Evolutionary conservation across 2,888 invertebrate genomes (phyloP), one percentile per base, ranked within the genome.

Genomic region (Ectemnius continuus): DNA sequence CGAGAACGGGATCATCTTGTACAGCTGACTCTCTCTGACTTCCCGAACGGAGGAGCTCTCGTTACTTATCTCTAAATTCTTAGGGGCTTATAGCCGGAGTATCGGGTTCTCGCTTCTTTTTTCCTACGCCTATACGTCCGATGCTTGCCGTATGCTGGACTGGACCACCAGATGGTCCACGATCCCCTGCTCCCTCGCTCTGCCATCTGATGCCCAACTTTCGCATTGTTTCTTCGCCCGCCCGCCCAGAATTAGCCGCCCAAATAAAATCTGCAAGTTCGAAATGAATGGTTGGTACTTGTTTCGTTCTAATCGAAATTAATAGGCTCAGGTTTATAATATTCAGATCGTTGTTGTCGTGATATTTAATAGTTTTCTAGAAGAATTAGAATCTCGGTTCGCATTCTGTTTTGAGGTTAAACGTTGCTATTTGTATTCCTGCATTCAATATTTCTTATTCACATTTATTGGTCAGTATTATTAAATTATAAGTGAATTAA

Each of bases 141-240:
- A 84, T 84, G 87, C 84, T 86, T 70, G 76, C 87, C 87, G 86
- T 87, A 86, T 88, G 86, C 83, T 73, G 79, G 73, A 69, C 69
- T 83, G 84, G 85, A 88, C 86, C 87, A 87, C 80, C 87, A 88
- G 87, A 88, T 87, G 88, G 86, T 84, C 75, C 86, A 83, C 80
- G 87, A 70, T 80, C 73, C 75, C 75, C 78, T 69, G 76, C 62
- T 64, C 70, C 67, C 52, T 61, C 74, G 81, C 80, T 76, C 67
- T 82, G 75, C 82, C 85, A 84, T 76, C 86, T 76, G 81, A 84
- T 83, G 82, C 85, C 79, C 23, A 78, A 78, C 76, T 80, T 81
- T 84, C 71, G 82, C 80, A 76, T 75, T 82, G 74, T 82, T 81
- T 82, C 78, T 78, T 60, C 72, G 20, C 61, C 66, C 56, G 20